A percentile compares a stretch with the other conserved stretches of the same genome.
Evolutionary conservation across 2,797 vertebrate species (phyloP).

Genomic region (Clangula hyemalis): DNA sequence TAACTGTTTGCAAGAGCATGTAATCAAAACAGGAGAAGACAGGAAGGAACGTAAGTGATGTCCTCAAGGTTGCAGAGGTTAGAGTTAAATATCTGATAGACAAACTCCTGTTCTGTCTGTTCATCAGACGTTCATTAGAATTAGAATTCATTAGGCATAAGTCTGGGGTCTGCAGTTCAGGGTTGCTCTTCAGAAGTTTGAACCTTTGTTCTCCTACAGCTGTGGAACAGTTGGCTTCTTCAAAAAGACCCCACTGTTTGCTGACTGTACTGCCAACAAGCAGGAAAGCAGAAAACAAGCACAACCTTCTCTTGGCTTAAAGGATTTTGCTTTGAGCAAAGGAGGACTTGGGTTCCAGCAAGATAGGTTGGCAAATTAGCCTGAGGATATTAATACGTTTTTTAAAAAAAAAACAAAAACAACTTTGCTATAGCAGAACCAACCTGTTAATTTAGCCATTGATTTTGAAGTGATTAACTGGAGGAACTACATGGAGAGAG

Average conservation of each 20-base stretch:
- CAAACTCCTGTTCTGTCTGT: not conserved
- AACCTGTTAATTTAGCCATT: not conserved
- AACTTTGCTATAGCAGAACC: not conserved
- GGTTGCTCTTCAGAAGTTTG: not conserved
- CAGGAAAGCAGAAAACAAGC: not conserved
- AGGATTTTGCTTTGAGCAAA: not conserved
- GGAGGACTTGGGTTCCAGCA: not conserved
- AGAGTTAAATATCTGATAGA: not conserved
- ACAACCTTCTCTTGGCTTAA: not conserved
- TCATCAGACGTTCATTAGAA: no score
- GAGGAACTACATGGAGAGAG: not conserved
- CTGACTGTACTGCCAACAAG: not conserved
- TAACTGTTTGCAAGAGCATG: not conserved
- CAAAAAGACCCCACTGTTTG: not conserved
- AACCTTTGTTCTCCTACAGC: not conserved
- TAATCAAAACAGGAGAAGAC: not conserved
- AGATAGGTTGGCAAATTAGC: not conserved
- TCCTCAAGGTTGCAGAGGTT: not conserved
- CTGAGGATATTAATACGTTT: not conserved
- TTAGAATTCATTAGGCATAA: not conserved
- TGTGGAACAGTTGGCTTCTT: not conserved
- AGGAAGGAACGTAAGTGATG: not conserved
- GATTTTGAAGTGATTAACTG: not conserved
- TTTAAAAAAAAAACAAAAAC: not conserved
- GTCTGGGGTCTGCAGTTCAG: not conserved